These are phyloP conservation scores for Labeo calbasu DNA, from an alignment of 2,797 vertebrate genomes.

Conservation along the genomic window DNA sequence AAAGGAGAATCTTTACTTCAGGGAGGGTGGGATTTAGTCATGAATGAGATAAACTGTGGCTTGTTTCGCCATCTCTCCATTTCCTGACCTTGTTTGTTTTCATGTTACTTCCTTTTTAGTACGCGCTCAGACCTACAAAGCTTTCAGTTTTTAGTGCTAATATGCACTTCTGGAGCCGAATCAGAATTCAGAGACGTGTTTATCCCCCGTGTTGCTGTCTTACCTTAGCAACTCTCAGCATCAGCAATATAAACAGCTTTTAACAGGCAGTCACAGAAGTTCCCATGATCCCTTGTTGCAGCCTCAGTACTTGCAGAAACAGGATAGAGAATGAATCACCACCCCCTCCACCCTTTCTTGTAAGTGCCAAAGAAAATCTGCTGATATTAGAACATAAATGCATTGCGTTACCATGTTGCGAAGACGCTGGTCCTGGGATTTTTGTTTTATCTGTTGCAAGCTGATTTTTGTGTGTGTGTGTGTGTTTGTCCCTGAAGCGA, in stretches of 20 bases:
- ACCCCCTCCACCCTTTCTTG: slow-evolving; percentile 61
- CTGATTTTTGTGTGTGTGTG: slow-evolving; percentile 35
- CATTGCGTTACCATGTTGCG: slow-evolving; percentile 65
- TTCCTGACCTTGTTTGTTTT: slow-evolving; percentile 54
- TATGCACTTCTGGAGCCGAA: slow-evolving; percentile 22
- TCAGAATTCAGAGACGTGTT: slow-evolving; percentile 52
- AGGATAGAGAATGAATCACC: slow-evolving; percentile 76
- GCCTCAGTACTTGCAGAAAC: slow-evolving; percentile 73
- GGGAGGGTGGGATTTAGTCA: slow-evolving; percentile 53
- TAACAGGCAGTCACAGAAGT: slow-evolving; percentile 54
- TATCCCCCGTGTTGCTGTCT: slow-evolving; percentile 45
- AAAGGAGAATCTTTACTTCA: slow-evolving; percentile 42
- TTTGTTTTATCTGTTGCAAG: slow-evolving; percentile 52
- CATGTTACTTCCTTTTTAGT: slow-evolving; percentile 48
- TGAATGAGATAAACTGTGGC: slow-evolving; percentile 58
- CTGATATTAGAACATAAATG: slow-evolving; percentile 64
- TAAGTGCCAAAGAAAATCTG: slow-evolving; percentile 63
- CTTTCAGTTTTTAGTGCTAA: slow-evolving; percentile 44
- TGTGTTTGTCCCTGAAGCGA: slow-evolving; percentile 66
- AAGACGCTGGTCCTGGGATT: slow-evolving; percentile 45
- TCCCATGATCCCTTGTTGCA: slow-evolving; percentile 57
- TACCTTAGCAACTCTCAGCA: slow-evolving; percentile 56
- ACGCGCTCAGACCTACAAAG: slow-evolving; percentile 20
- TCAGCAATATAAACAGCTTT: slow-evolving; percentile 59
- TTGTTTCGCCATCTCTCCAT: slow-evolving; percentile 50